Conservation (phyloP, 1,140 invertebrate genomes). For the Drosophila ercepeae region DNA sequence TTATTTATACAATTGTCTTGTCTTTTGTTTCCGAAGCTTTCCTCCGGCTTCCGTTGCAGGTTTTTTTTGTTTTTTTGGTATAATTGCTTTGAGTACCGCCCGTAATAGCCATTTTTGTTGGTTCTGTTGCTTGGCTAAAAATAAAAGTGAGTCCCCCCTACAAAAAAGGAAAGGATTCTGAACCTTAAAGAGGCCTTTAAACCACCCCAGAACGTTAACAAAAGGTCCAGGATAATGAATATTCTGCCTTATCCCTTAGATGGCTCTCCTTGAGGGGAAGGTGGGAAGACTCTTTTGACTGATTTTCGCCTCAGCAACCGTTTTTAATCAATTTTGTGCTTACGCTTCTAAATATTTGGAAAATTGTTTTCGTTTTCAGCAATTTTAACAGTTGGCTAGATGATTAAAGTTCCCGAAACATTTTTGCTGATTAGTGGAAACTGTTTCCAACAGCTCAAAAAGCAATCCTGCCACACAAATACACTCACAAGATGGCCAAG, state of each 20-base stretch:
- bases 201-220: background rate
- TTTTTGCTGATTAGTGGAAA: constrained; percentile 45
- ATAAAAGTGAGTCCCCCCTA: constrained; percentile 3
- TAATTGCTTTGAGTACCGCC: constrained; percentile 40
- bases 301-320: background rate
- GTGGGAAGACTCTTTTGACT: background rate
- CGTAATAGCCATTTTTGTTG: constrained; percentile 24
- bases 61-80: constrained; percentile 7
- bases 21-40: constrained; percentile 15
- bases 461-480: constrained; percentile 18
- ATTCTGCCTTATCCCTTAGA: background rate
- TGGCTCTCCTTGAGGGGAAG: background rate
- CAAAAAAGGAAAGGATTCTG: constrained; percentile 11
- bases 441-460: background rate
- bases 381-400: constrained; percentile 6
- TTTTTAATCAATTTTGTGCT: constrained; percentile 2
- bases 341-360: constrained; percentile 4
- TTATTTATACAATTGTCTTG: constrained; percentile 57
- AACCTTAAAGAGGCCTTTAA: constrained; percentile 27
- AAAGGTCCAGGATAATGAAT: background rate
- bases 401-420: constrained; percentile 37
- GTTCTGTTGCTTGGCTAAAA: constrained; percentile 25
- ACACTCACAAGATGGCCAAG: background rate
- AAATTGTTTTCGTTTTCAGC: constrained; percentile 32
- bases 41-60: constrained; percentile 7